Conservation (phyloP, 2,797 vertebrate species). For the Pipistrellus kuhlii region DNA sequence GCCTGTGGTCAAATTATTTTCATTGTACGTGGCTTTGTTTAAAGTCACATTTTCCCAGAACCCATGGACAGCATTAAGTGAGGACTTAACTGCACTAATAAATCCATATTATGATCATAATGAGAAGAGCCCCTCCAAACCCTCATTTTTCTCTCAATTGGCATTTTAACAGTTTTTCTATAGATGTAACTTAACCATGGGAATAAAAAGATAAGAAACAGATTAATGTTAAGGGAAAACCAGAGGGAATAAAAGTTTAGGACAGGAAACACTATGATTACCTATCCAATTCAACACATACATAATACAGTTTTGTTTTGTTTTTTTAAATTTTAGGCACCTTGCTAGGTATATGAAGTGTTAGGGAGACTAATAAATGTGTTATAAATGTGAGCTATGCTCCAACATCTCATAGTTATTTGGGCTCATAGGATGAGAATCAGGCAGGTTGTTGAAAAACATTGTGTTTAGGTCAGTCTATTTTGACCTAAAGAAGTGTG, state of each 20-base stretch:
- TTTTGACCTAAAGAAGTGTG: background rate
- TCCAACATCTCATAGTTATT: background rate
- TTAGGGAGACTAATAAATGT: background rate
- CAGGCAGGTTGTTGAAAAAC: background rate
- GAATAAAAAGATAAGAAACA: background rate
- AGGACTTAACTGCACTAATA: background rate
- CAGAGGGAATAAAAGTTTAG: background rate
- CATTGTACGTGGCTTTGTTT: background rate
- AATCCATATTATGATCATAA: constrained; percentile 18
- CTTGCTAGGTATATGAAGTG: background rate
- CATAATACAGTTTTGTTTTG: background rate
- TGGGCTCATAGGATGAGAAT: background rate
- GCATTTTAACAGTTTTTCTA: constrained; percentile 24
- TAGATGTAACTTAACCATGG: background rate
- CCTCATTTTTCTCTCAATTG: constrained; percentile 14
- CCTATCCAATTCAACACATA: background rate
- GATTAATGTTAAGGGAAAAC: background rate
- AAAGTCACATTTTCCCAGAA: background rate
- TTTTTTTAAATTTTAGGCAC: background rate
- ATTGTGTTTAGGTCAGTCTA: background rate
- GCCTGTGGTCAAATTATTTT: background rate
- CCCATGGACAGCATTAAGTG: background rate
- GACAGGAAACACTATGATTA: background rate
- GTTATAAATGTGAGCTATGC: background rate
- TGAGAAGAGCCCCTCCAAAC: background rate